A percentile compares a stretch with the other conserved stretches of the same genome.
phyloP scores from a whole-genome alignment of 2,113 vertebrate species.

The Echinops telfairi region DNA sequence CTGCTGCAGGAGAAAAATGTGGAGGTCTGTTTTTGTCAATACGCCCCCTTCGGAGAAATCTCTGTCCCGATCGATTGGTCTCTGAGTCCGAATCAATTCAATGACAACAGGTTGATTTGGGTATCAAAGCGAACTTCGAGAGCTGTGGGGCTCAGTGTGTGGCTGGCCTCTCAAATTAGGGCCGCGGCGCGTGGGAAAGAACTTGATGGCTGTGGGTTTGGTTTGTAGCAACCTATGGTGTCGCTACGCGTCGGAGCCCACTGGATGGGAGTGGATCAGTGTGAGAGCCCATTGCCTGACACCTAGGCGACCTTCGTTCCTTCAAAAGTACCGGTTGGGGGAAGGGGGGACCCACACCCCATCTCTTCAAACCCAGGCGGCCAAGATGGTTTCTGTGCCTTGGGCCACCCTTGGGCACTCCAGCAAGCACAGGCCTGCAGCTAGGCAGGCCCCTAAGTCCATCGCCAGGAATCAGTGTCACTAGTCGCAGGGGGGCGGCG shows the following conservation, averaged over 20 bases:
- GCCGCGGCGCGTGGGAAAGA: too few species aligned
- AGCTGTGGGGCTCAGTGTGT: too few species aligned
- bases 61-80: too few species aligned
- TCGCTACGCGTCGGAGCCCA: not conserved
- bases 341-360: too few species aligned
- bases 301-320: not conserved
- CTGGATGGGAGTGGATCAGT: not conserved
- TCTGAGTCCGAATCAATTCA: too few species aligned
- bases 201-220: too few species aligned
- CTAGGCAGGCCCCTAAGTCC: conserved; percentile 45
- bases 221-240: too few species aligned
- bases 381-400: not conserved
- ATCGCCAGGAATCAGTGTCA: conserved; percentile 57
- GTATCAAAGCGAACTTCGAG: not conserved
- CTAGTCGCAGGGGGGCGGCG: too few species aligned
- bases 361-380: not conserved
- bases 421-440: conserved; percentile 46
- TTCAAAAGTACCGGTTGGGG: not conserved
- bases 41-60: too few species aligned
- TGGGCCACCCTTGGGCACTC: not conserved
- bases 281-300: not conserved
- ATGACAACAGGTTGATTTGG: not conserved
- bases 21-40: too few species aligned
- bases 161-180: too few species aligned
- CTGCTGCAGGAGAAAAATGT: too few species aligned